phyloP scores from a whole-genome alignment of 2,888 invertebrate genomes.

The Neocrepidodera transversa region DNA sequence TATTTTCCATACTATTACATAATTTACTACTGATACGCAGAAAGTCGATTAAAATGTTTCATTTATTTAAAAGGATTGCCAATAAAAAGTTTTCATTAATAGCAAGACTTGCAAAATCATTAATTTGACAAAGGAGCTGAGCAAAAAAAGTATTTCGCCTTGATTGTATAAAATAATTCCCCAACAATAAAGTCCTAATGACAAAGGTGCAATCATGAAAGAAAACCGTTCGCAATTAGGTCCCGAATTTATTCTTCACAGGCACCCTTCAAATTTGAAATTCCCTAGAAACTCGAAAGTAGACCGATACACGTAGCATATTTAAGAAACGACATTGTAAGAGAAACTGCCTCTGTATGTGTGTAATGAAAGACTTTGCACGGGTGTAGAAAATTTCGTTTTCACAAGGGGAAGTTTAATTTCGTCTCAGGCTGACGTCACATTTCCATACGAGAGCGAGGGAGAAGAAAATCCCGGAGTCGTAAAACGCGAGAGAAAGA shows the following conservation, averaged over 20 bases:
- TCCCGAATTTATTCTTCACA: conserved; percentile 36
- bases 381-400: conserved; percentile 63
- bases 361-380: conserved; percentile 61
- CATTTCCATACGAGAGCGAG: conserved; percentile 63
- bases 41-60: too few species aligned
- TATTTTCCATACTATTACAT: too few species aligned
- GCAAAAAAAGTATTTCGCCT: background rate
- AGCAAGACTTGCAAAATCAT: background rate
- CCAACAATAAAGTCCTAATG: conserved; percentile 43
- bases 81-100: background rate
- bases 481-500: conserved; percentile 58
- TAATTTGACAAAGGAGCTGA: background rate
- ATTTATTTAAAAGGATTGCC: too few species aligned
- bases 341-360: conserved; percentile 50
- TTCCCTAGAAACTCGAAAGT: conserved; percentile 39
- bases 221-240: conserved; percentile 36
- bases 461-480: conserved; percentile 55
- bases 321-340: conserved; percentile 56
- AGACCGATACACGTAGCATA: conserved; percentile 55
- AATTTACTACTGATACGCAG: too few species aligned
- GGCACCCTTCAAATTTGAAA: conserved; percentile 38
- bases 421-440: conserved; percentile 55
- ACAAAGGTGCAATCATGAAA: conserved; percentile 44
- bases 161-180: conserved; percentile 20
- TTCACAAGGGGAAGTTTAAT: conserved; percentile 50